Evolutionary conservation across 1,140 invertebrate species (phyloP), one percentile per base, ranked within the genome.

Genomic region (Meloidogyne hapla): DNA sequence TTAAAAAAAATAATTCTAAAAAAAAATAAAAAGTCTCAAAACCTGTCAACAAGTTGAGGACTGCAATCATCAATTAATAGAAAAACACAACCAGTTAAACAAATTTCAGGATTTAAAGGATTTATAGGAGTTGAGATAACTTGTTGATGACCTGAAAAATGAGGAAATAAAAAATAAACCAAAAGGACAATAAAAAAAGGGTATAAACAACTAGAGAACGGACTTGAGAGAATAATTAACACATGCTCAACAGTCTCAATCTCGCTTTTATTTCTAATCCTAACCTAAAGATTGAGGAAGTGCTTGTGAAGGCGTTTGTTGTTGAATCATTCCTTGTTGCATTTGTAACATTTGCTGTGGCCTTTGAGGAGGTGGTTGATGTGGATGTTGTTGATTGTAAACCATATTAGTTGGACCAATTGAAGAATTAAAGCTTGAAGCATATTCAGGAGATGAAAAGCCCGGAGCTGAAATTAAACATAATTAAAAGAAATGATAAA

Each of bases 1-100:
- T 26, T 6, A 9, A 33, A 23, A 33, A 18, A 28, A 40, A 21
- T 42, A 13, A 70, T 61, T 23, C 33, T 8, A 25, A 64, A 2
- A 62, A 28, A 48, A 26, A 26, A 2, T 38, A 0, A 28, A 28
- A 25, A 28, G n/a, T n/a, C n/a, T n/a, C n/a, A 61, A 64, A 25
- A 73, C 70, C 38, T 38, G 42, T 77, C 76, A 38, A 77, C 76
- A 25, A 75, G 38, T 40, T 65, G 26, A 38, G 76, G 71, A 26
- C 23, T 48, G 21, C 28, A 77, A 26, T 77, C 76, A 62, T 77
- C 76, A 25, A 77, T 33, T 12, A 77, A 62, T 9, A 77, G 66
- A 69, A 77, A 77, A 9, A 77, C 76, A 66, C 76, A 77, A n/a
- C 76, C 76, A 42, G 76, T 68, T 68, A 77, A 38, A 62, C 76